Base-by-base conservation (phyloP, 2,888 invertebrate species). In the Hedya salicella region DNA sequence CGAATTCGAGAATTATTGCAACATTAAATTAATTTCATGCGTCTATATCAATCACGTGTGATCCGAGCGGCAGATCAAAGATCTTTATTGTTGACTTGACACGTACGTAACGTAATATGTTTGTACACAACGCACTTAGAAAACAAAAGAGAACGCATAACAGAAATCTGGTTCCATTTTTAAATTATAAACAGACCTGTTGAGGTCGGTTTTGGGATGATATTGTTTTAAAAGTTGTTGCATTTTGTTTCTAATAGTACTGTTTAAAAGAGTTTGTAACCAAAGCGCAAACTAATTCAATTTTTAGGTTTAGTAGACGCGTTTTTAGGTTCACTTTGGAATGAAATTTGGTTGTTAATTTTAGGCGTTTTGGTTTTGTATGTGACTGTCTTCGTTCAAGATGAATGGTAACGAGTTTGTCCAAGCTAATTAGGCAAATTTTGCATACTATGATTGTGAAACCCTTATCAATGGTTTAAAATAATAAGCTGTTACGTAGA, bases 41-140 rank as follows among this genome's bases (percentile, higher is more conserved):
- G 76, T 73, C 83, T 77, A 83, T 76, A 87, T 85, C 87, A 83
- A 89, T 89, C 87, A 87, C 77, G 76, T 73, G 75, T 80, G 81
- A 81, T 85, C 85, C 82, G 73, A 75, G 74, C 63, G 61, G 73
- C 71, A 81, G 85, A 87, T 89, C 82, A 78, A 79, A 81, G 72
- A 74, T 78, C 71, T 78, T 76, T 78, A 82, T 78, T 82, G 85
- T 83, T 84, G 89, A 86, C 84, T 77, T 78, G 83, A 81, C 85
- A 78, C 71, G 68, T 71, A 70, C 40, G 65, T 59, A 62, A 48
- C 40, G 32, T 46, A 36, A 44, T 13, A 48, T 66, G 70, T 66
- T 17, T 46, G 44, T 65, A 19, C 52, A 44, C 50, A 60, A 36
- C 32, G 16, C 48, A 16, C 16, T 46, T 59, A 46, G 32, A 57